phyloP scores from a whole-genome alignment of 2,888 invertebrate species.

The Phengaris alcon region DNA sequence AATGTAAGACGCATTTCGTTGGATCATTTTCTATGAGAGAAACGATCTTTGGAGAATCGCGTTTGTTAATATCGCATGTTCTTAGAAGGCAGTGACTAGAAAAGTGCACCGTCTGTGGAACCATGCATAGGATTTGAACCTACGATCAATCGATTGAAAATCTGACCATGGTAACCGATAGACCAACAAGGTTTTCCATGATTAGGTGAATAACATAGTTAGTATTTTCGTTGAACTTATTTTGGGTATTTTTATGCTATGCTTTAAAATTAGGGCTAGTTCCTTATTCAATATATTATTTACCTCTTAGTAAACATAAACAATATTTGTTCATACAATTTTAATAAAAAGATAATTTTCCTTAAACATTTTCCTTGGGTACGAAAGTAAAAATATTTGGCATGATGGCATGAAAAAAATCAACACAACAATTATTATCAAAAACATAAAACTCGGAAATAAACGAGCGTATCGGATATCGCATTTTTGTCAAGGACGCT shows the following conservation, averaged over 20 bases:
- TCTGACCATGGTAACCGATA: conserved; percentile 33
- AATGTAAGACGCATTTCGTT: conserved; percentile 38
- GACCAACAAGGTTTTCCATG: conserved; percentile 38
- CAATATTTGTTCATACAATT: background rate
- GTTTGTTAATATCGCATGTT: conserved; percentile 63
- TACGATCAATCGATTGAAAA: conserved; percentile 34
- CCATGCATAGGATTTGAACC: conserved; percentile 63
- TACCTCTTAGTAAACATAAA: no score
- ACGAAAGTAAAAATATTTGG: background rate
- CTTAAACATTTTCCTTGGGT: background rate
- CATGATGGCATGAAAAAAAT: background rate
- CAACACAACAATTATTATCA: conserved; percentile 44
- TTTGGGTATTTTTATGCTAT: no score
- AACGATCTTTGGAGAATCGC: conserved; percentile 44
- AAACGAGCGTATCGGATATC: conserved; percentile 15
- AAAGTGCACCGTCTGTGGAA: conserved; percentile 64
- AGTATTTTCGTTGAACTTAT: conserved; percentile 20
- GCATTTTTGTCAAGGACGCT: conserved; percentile 7
- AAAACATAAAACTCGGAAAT: conserved; percentile 31
- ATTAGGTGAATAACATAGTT: conserved; percentile 38
- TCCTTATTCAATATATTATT: no score
- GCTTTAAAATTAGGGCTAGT: no score
- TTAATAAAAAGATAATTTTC: background rate
- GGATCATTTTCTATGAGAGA: conserved; percentile 47
- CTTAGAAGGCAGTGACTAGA: conserved; percentile 65